Percentiles rank a stretch among this genome's conserved stretches.
phyloP scores from a whole-genome alignment of 2,888 invertebrate species.

The Galerucella pusilla region DNA sequence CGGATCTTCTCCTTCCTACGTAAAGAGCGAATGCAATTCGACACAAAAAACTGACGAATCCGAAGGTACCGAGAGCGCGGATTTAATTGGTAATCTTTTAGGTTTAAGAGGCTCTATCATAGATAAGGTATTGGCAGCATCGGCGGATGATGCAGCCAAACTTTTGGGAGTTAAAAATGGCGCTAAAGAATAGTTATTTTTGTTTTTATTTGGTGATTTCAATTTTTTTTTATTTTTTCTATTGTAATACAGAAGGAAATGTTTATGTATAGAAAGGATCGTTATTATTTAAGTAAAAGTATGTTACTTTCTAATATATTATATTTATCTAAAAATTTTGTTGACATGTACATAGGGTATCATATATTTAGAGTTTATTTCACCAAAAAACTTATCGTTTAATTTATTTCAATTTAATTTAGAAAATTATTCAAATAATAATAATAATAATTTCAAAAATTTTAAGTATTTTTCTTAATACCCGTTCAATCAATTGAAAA shows the following conservation, averaged over 20 bases:
- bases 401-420: not conserved
- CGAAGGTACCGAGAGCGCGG: conserved; percentile 69
- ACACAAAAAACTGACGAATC: conserved; percentile 67
- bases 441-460: not conserved
- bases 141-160: conserved; percentile 88
- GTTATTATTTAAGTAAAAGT: conserved; percentile 11
- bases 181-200: conserved; percentile 50
- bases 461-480: not conserved
- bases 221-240: conserved; percentile 3
- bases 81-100: conserved; percentile 88
- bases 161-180: conserved; percentile 81
- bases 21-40: conserved; percentile 41
- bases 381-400: not conserved
- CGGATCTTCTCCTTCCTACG: conserved; percentile 34
- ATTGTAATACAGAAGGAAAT: conserved; percentile 28
- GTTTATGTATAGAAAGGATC: conserved; percentile 19
- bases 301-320: conserved; percentile 24
- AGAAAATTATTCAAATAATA: not conserved
- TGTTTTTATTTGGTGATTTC: conserved; percentile 16
- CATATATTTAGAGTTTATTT: not conserved
- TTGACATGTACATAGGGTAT: conserved; percentile 8
- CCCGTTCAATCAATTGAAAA: not conserved
- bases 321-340: conserved; percentile 26
- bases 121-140: conserved; percentile 84
- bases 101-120: conserved; percentile 89